Percentiles rank a stretch among this genome's conserved stretches.
Evolutionary conservation across 2,797 vertebrate species (phyloP).

Genomic region (Balearica regulorum): DNA sequence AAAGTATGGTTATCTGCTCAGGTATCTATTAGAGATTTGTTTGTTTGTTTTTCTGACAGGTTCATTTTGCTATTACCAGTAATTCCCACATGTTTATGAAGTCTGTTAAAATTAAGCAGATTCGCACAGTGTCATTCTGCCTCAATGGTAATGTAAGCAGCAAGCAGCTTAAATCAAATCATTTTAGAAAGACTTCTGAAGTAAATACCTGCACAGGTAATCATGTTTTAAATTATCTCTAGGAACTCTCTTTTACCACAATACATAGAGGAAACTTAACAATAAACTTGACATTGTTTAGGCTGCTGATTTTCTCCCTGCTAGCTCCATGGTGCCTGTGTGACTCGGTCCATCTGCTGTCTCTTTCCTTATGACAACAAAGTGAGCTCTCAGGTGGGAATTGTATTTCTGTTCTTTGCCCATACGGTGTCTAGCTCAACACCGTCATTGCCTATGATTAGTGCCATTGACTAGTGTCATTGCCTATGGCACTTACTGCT

Average conservation of each 20-base stretch:
- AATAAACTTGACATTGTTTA: neutral
- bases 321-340: accelerated
- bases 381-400: neutral
- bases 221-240: neutral
- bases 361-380: neutral
- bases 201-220: neutral
- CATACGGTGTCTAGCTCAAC: neutral
- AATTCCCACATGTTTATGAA: neutral
- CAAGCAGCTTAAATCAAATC: neutral
- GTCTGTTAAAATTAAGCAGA: neutral
- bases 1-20: neutral
- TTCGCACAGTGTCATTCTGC: neutral
- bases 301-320: neutral
- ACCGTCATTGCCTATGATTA: neutral
- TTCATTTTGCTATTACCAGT: neutral
- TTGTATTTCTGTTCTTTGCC: neutral
- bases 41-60: neutral
- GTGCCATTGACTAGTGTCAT: too few relatives aligned
- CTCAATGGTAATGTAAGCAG: neutral
- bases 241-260: neutral
- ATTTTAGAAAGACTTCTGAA: neutral
- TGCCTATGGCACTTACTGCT: neutral
- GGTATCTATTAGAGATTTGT: neutral
- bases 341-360: neutral
- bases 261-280: neutral